phyloP scores from a whole-genome alignment of 2,797 vertebrate genomes.

The Sciaenops ocellatus region DNA sequence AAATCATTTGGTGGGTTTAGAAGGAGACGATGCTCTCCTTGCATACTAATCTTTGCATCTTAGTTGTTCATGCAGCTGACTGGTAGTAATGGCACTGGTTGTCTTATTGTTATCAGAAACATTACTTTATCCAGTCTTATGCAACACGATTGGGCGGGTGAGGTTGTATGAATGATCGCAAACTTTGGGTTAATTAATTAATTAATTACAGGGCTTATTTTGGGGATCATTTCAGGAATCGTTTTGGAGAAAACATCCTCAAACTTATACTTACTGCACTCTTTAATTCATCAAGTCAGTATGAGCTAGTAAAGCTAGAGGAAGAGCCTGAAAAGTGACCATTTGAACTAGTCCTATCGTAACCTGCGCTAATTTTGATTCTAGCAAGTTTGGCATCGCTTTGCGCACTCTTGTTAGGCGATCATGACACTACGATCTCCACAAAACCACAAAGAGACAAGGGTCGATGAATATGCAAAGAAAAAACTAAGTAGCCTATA shows the following conservation, averaged over 20 bases:
- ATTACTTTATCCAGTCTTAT: constrained; percentile 35
- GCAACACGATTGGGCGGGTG: not conserved
- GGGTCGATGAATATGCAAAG: constrained; percentile 39
- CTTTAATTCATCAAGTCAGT: constrained; percentile 51
- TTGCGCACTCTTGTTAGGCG: constrained; percentile 57
- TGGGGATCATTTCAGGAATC: constrained; percentile 30
- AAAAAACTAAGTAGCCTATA: constrained; percentile 51
- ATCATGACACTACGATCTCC: constrained; percentile 42
- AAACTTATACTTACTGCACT: constrained; percentile 27
- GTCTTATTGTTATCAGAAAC: constrained; percentile 32
- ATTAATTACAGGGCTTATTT: constrained; percentile 26
- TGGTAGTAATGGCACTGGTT: constrained; percentile 20
- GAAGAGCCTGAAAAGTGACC: constrained; percentile 57
- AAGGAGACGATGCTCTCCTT: constrained; percentile 62
- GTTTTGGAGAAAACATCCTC: constrained; percentile 40
- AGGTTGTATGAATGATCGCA: constrained; percentile 10
- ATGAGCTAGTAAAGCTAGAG: constrained; percentile 63
- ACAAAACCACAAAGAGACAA: constrained; percentile 53
- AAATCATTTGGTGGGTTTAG: constrained; percentile 62
- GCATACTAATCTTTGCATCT: constrained; percentile 58
- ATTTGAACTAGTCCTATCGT: constrained; percentile 48
- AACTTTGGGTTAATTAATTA: constrained; percentile 31
- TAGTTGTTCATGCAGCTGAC: constrained; percentile 37
- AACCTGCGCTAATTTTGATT: constrained; percentile 78
- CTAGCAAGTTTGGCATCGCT: constrained; percentile 73